These are phyloP conservation scores for Camarhynchus parvulus DNA, from an alignment of 2,113 vertebrate genomes.

Conservation along the genomic window DNA sequence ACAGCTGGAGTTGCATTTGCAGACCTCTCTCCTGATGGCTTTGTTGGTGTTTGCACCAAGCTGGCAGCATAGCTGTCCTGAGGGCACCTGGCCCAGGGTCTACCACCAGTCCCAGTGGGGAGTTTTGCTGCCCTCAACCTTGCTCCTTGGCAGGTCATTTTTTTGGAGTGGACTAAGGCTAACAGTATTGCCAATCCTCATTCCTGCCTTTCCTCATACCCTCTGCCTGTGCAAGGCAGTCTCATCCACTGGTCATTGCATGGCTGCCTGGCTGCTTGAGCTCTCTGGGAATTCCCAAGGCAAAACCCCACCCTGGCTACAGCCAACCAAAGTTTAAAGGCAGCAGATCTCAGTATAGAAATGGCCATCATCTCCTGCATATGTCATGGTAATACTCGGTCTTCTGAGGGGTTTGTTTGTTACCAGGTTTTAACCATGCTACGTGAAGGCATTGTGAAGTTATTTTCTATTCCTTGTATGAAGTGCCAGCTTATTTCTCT, in stretches of 20 bases:
- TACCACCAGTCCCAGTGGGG: no score
- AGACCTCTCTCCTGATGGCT: neutral
- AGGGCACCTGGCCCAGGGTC: no score
- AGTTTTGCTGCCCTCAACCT: neutral
- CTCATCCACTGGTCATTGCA: neutral
- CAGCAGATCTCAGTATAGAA: neutral
- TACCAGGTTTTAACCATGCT: neutral
- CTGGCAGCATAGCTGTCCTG: neutral
- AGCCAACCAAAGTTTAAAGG: neutral
- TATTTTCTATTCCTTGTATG: conserved; percentile 6
- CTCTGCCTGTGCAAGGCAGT: neutral
- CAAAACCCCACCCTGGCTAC: neutral
- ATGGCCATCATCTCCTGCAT: neutral
- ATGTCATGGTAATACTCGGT: neutral
- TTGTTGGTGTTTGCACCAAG: neutral
- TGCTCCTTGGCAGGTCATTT: neutral
- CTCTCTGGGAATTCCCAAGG: neutral
- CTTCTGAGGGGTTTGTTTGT: neutral
- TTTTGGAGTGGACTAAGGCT: neutral
- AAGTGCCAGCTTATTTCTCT: neutral
- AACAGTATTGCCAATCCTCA: neutral
- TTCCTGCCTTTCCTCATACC: neutral
- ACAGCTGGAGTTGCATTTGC: neutral
- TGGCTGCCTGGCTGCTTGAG: neutral
- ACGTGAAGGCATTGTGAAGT: neutral